These are phyloP conservation scores for Holothuria leucospilota DNA, from an alignment of 53 echinoderm and acorn worm genomes.

Conservation along the genomic window DNA sequence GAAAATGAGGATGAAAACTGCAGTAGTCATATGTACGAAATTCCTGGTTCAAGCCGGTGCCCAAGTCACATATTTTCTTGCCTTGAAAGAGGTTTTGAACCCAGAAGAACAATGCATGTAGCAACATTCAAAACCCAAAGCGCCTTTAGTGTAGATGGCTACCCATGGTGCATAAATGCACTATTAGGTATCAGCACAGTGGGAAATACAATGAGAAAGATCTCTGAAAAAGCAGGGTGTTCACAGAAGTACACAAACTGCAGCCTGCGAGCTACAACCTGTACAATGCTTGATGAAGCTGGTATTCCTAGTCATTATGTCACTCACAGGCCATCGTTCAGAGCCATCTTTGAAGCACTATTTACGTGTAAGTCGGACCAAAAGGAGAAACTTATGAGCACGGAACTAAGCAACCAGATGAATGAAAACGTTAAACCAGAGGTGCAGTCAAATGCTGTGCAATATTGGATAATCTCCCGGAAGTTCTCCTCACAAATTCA, in stretches of 20 bases:
- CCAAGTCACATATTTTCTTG: slow-evolving; percentile 54
- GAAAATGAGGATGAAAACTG: slow-evolving; percentile 49
- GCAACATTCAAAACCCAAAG: slow-evolving; percentile 36
- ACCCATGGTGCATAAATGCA: slow-evolving; percentile 66
- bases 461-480: background rate
- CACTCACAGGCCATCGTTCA: slow-evolving; percentile 23
- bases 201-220: slow-evolving; percentile 63
- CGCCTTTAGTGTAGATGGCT: slow-evolving; percentile 32
- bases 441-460: too few relatives aligned
- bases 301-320: slow-evolving; percentile 55
- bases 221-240: slow-evolving; percentile 70
- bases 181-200: slow-evolving; percentile 74
- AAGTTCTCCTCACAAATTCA: background rate
- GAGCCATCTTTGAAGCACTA: slow-evolving; percentile 53
- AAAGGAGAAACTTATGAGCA: slow-evolving; percentile 27
- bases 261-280: slow-evolving; percentile 69
- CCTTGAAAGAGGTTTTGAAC: slow-evolving; percentile 41
- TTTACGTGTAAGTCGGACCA: slow-evolving; percentile 50
- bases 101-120: slow-evolving; percentile 62
- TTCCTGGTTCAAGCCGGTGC: slow-evolving; percentile 57
- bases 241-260: slow-evolving; percentile 70
- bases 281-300: slow-evolving; percentile 59
- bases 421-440: background rate
- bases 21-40: slow-evolving; percentile 64
- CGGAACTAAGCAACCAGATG: slow-evolving; percentile 17